Evolutionary conservation across 1,140 invertebrate species (phyloP).

Genomic region (Centruroides vittatus): DNA sequence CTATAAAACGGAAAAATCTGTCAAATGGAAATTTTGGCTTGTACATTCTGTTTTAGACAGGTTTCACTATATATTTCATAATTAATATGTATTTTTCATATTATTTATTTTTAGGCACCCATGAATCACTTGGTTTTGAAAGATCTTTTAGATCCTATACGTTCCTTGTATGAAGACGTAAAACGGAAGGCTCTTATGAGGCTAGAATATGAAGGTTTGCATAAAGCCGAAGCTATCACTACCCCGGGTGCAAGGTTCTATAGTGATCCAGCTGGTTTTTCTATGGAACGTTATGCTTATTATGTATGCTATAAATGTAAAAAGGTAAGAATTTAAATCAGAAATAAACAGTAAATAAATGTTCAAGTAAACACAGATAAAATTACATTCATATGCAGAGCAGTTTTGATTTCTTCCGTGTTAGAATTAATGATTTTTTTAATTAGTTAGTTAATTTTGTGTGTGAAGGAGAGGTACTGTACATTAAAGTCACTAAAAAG

Average conservation of each 20-base stretch:
- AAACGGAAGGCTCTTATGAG: constrained; percentile 85
- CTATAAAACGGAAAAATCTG: too few relatives aligned
- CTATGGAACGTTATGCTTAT: constrained; percentile 96
- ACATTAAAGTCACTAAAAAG: too few relatives aligned
- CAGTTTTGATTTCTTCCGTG: too few relatives aligned
- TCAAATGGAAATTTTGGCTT: too few relatives aligned
- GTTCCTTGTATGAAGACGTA: constrained; percentile 74
- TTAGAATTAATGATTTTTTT: too few relatives aligned
- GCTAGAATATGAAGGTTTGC: constrained; percentile 88
- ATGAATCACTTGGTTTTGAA: constrained; percentile 67
- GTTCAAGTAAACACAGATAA: too few relatives aligned
- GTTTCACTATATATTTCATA: too few relatives aligned
- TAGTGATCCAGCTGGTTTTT: constrained; percentile 69
- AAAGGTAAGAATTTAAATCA: constrained; percentile 43
- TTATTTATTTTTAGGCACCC: constrained; percentile 38
- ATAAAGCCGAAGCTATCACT: constrained; percentile 54
- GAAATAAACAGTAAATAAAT: too few relatives aligned
- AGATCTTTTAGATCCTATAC: constrained; percentile 63
- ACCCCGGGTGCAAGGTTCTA: constrained; percentile 49
- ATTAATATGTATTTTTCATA: neutral
- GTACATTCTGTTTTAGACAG: too few relatives aligned
- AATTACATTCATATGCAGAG: too few relatives aligned
- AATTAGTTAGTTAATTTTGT: too few relatives aligned
- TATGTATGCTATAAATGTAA: constrained; percentile 96
- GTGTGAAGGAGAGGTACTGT: too few relatives aligned